Base-by-base conservation (phyloP, 2,113 vertebrate species). In the Peromyscus maniculatus region DNA sequence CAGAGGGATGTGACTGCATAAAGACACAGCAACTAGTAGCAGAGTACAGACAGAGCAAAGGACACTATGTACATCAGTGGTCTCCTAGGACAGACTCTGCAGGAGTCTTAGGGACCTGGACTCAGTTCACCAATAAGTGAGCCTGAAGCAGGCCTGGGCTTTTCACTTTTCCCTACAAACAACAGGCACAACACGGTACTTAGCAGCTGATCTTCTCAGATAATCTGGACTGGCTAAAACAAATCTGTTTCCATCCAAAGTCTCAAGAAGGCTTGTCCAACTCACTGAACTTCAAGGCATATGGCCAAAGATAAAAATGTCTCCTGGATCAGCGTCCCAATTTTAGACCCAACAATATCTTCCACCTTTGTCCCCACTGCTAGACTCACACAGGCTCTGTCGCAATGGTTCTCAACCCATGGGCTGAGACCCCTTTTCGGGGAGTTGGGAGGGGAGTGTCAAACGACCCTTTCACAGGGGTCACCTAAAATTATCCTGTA, bases 161-260 rank as follows among this genome's bases (percentile, higher is more conserved):
- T 94, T 94, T 82, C 55, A 64, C 69, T 79, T 91, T 77, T 39
- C 96, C 52, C 77, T 62, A 64, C 22, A 91, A 94, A 55, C 72
- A 91, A 74, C 62, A 94, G 62, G 84, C 6, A 89, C 8, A 55
- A 77, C 11, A 66, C 49, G n/a, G 88, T 78, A 90, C 62, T 91
- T 91, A 92, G 52, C 55, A 91, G 66, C 22, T 74, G 49, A 91
- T 80, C 93, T 78, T 88, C 72, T 95, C 64, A 94, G 78, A 95
- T 62, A 89, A 71, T 83, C 59, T 84, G 9, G 62, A 93, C 16
- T n/a, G 59, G 84, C 49, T 91, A 28, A 94, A 96, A 97, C 86
- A 92, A 88, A 94, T 69, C 49, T 87, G 55, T 92, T 93, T 97
- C 91, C 89, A 93, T 92, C 83, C 71, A 64, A 36, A 95, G 72